Base-by-base conservation (phyloP, 2,113 vertebrate genomes). In the Coptodon rendalli region DNA sequence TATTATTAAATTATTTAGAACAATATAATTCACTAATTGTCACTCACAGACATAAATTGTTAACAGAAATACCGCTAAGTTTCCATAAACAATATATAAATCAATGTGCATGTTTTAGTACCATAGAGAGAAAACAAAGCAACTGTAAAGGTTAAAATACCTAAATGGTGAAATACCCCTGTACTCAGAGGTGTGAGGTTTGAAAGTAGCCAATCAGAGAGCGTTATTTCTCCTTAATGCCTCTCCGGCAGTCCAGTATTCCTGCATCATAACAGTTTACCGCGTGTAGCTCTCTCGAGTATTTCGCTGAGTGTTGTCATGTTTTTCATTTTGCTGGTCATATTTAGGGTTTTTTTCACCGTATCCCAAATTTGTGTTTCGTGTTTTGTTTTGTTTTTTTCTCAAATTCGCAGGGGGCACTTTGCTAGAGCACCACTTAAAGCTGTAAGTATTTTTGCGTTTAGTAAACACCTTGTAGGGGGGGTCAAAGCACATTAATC, bases 41-140 rank as follows among this genome's bases (percentile, higher is more conserved):
- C 17, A 52, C 48, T 52, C 0, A 52, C 48, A 52, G 50, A 10
- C 50, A 52, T n/a, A 9, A 0, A 52, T 19, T n/a, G 3, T 52
- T 52, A 52, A 52, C 4, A 52, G 50, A 52, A 52, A n/a, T 52
- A 52, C 8, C 50, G 2, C 50, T 53, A n/a, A 6, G 50, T 53
- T 53, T 53, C 52, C 19, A 22, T 53, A n/a, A 53, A 53, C 0
- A 53, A 52, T 52, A n/a, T 22, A 22, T 22, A 52, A 52, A 50
- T 50, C 52, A 11, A 22, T 54, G n/a, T 54, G n/a, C 1, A 22
- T 22, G 0, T 53, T 53, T 53, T 53, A 53, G 19, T 22, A 22
- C 19, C n/a, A n/a, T 0, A 0, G n/a, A 53, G 19, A 11, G n/a
- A 53, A 53, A 1, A 52, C 50, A 53, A 6, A 53, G 7, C 48